Base-by-base conservation (phyloP, 2,888 invertebrate species). In the Meteorus colon region DNA sequence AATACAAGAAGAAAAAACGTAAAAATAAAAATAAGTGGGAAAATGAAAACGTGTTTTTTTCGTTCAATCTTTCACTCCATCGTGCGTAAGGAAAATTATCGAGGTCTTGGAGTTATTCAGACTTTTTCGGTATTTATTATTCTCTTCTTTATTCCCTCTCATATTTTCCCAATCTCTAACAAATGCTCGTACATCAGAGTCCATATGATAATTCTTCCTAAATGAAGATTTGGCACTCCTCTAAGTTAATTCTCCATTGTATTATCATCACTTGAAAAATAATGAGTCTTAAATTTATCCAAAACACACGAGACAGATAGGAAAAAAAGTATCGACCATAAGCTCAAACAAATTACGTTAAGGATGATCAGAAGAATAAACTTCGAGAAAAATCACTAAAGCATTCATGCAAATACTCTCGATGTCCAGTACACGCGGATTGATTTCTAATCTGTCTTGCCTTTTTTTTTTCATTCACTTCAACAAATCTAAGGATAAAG, bases 1-100 rank as follows among this genome's bases (percentile, higher is more conserved):
- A 88, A 89, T 89, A 86, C 84, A 86, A 79, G 78, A 81, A 67
- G 66, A 75, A 72, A 71, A 75, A 67, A 75, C 41, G 55, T 72
- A 72, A 83, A 85, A 84, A 79, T 82, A 83, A 80, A 62, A 82
- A 83, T 84, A 77, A 74, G 51, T 70, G 55, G 78, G 79, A 79
- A 80, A 76, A 80, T 82, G 75, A 78, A 67, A 55, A 73, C 55
- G 31, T 62, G 2, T 29, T 31, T 62, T 29, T 14, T 14, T 29
- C 31, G 4, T 27, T 29, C 29, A 19, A 12, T 63, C 14, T 34
- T 14, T 34, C 31, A 31, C 63, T 63, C 34, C 34, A 65, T 55
- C 19, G n/a, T 24, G 10, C 8, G 55, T 19, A n/a, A 24, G 6
- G 19, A 19, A 19, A 19, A 55, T 55, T 55, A 2, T 55, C 8